Percentiles rank a stretch among this genome's conserved stretches.
phyloP scores from a whole-genome alignment of 2,113 vertebrate species.

The Megaceryle maxima region DNA sequence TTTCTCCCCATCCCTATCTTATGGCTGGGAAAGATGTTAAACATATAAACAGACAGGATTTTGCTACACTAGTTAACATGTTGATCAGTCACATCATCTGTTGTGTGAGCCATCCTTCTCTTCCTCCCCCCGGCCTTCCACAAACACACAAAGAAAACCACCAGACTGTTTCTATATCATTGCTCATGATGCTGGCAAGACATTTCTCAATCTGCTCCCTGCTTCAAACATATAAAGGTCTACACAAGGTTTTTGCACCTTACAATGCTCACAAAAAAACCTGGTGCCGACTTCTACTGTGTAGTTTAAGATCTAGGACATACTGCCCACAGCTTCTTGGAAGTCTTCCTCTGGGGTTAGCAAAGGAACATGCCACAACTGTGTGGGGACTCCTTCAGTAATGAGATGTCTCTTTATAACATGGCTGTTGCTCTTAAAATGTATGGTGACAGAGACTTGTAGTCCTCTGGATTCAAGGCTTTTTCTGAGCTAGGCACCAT shows the following conservation, averaged over 20 bases:
- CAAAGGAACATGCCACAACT: background rate
- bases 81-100: slow-evolving; percentile 59
- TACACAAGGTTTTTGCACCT: background rate
- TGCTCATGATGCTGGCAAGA: background rate
- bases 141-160: background rate
- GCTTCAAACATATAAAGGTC: background rate
- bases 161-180: background rate
- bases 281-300: fast-evolving
- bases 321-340: background rate
- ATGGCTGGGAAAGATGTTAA: slow-evolving; percentile 25
- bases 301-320: background rate
- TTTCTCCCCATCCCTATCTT: background rate
- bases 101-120: background rate
- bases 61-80: slow-evolving; percentile 45
- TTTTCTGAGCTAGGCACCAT: background rate
- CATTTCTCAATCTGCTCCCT: background rate
- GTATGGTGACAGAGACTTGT: background rate
- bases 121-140: background rate
- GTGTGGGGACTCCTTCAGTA: background rate
- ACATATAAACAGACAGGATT: slow-evolving; percentile 59
- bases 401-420: background rate
- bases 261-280: background rate
- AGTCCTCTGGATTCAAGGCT: background rate
- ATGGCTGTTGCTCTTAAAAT: background rate
- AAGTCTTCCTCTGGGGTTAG: background rate